Conservation (phyloP, 2,888 invertebrate species). For the Adelognathus sp. region DNA sequence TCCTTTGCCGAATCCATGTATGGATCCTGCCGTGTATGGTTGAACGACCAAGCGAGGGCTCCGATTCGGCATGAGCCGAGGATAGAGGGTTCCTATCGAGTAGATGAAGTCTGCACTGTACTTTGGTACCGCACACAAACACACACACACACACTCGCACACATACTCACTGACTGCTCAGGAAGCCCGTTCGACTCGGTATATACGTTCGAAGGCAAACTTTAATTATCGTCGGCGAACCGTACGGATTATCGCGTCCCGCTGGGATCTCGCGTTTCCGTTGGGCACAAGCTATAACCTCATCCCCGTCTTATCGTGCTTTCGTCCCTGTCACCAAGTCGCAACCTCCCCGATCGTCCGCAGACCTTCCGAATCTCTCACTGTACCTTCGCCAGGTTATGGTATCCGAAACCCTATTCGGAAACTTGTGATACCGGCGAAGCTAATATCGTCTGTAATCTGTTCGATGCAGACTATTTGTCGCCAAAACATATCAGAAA, state of each 20-base stretch:
- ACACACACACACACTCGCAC: background rate
- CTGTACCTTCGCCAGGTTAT: background rate
- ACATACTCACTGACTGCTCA: constrained; percentile 5
- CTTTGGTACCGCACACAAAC: background rate
- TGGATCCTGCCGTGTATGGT: background rate
- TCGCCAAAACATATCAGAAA: background rate
- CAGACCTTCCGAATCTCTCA: background rate
- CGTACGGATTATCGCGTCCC: constrained; percentile 45
- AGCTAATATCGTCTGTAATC: constrained; percentile 27
- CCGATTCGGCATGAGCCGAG: background rate
- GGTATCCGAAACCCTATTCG: constrained; percentile 14
- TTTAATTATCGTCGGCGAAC: constrained; percentile 61
- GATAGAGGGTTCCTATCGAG: constrained; percentile 3
- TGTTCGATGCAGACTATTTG: constrained; percentile 12
- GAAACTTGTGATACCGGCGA: constrained; percentile 39
- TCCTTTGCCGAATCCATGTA: background rate
- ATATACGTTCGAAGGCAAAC: constrained; percentile 56
- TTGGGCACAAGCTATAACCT: constrained; percentile 15
- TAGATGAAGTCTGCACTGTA: constrained; percentile 2
- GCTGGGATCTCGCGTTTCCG: constrained; percentile 51
- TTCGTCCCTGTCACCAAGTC: constrained; percentile 46
- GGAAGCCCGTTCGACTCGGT: background rate
- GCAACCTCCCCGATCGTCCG: constrained; percentile 11
- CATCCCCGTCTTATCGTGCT: constrained; percentile 42
- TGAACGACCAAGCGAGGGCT: background rate